Evolutionary conservation across 2,888 invertebrate genomes (phyloP).

Genomic region (Heliconius cydno): DNA sequence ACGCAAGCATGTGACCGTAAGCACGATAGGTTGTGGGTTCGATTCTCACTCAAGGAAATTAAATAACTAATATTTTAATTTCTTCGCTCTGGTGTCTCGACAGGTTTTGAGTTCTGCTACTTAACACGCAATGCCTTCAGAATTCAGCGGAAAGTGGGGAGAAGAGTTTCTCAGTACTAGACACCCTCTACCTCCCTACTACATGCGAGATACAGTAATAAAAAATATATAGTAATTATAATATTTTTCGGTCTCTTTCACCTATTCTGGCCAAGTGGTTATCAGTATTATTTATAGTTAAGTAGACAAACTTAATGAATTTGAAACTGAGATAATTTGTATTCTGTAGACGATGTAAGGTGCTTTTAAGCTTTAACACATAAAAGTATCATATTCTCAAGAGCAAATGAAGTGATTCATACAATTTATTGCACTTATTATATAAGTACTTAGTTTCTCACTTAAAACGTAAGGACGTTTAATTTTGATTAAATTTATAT

Average conservation of each 20-base stretch:
- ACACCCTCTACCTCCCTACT: background rate
- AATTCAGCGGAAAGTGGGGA: background rate
- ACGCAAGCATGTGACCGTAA: too few species aligned
- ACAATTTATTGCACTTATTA: background rate
- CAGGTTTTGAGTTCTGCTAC: background rate
- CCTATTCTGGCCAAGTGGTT: background rate
- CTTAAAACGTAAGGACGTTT: background rate
- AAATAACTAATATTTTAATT: background rate
- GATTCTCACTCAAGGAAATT: background rate
- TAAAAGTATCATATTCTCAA: background rate
- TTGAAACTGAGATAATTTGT: background rate
- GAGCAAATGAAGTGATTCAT: constrained; percentile 5
- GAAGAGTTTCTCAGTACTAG: background rate
- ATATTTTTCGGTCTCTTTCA: background rate
- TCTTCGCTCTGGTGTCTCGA: background rate
- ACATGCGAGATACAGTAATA: background rate
- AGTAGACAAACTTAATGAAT: background rate
- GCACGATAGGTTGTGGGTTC: background rate
- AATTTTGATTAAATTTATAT: background rate
- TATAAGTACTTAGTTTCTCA: background rate
- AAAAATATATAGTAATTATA: too few species aligned
- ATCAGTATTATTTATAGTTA: background rate
- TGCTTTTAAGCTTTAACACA: constrained; percentile 7
- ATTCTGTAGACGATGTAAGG: background rate
- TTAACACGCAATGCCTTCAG: background rate